These are phyloP conservation scores for Sphaerophoria rueppellii DNA, from an alignment of 2,888 invertebrate genomes.

Conservation along the genomic window DNA sequence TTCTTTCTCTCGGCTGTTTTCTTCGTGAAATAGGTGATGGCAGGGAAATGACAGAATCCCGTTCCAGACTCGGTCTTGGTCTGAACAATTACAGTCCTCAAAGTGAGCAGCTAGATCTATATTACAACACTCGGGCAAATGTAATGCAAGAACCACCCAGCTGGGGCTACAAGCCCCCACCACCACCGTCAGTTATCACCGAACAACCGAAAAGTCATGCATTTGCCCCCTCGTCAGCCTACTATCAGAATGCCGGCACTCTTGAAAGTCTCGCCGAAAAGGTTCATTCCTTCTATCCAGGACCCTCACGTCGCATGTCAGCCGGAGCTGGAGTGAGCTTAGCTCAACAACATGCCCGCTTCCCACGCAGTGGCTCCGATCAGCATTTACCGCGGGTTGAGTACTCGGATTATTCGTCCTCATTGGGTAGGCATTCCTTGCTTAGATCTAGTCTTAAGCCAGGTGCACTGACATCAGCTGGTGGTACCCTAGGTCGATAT, in stretches of 20 bases:
- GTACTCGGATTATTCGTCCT: constrained; percentile 91
- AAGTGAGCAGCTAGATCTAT: constrained; percentile 88
- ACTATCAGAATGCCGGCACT: constrained; percentile 90
- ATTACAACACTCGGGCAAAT: constrained; percentile 89
- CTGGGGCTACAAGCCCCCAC: constrained; percentile 82
- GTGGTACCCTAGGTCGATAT: constrained; percentile 85
- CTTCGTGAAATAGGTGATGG: constrained; percentile 86
- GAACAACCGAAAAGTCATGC: constrained; percentile 95
- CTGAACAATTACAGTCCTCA: constrained; percentile 87
- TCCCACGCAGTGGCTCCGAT: constrained; percentile 95
- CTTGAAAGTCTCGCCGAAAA: constrained; percentile 95
- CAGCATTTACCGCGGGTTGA: constrained; percentile 94
- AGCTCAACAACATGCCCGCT: constrained; percentile 82
- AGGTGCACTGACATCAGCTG: constrained; percentile 79
- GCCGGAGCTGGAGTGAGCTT: constrained; percentile 83
- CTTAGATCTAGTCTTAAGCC: constrained; percentile 91
- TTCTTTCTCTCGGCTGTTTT: not conserved
- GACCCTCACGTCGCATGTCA: constrained; percentile 86
- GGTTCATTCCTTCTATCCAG: constrained; percentile 93
- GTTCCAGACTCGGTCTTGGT: constrained; percentile 89
- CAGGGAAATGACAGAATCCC: constrained; percentile 89
- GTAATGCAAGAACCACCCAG: constrained; percentile 83
- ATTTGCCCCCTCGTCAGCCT: constrained; percentile 88
- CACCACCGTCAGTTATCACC: constrained; percentile 93
- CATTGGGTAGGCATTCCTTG: constrained; percentile 89